Percentiles rank a stretch among this genome's conserved stretches.
Conservation (phyloP, 2,113 vertebrate species). For the Silurus asotus region DNA sequence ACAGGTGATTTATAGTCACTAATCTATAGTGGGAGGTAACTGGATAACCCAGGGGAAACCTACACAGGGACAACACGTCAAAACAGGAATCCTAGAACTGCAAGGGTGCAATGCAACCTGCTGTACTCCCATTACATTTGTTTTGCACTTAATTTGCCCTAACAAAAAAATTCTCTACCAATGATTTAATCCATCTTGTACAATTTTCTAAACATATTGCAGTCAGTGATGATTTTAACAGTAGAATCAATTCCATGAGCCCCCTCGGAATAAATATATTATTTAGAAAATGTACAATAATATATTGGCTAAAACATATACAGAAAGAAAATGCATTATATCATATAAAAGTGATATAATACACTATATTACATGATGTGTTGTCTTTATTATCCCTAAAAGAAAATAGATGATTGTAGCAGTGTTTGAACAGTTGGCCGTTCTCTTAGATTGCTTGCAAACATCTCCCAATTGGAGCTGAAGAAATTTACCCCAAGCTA, state of each 20-base stretch:
- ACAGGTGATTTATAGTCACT: neutral
- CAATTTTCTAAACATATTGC: neutral
- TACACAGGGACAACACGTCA: neutral
- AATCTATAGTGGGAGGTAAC: neutral
- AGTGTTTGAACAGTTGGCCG: conserved; percentile 36
- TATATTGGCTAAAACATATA: neutral
- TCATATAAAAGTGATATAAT: too few relatives aligned
- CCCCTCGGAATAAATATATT: neutral
- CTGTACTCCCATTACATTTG: neutral
- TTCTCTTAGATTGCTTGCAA: conserved; percentile 38
- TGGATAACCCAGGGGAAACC: neutral
- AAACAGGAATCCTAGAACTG: neutral
- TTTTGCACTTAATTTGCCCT: neutral
- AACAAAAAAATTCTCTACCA: neutral
- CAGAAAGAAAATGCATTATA: neutral
- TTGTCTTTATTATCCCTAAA: neutral
- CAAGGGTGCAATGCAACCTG: neutral
- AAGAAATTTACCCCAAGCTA: conserved; percentile 43
- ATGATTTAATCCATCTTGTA: neutral
- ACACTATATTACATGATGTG: neutral
- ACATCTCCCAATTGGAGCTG: conserved; percentile 27
- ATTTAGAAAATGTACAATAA: neutral
- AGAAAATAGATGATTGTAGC: conserved; percentile 34
- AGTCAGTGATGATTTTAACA: neutral
- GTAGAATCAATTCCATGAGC: neutral